phyloP scores from a whole-genome alignment of 2,797 vertebrate species.

The Silurus aristotelis region DNA sequence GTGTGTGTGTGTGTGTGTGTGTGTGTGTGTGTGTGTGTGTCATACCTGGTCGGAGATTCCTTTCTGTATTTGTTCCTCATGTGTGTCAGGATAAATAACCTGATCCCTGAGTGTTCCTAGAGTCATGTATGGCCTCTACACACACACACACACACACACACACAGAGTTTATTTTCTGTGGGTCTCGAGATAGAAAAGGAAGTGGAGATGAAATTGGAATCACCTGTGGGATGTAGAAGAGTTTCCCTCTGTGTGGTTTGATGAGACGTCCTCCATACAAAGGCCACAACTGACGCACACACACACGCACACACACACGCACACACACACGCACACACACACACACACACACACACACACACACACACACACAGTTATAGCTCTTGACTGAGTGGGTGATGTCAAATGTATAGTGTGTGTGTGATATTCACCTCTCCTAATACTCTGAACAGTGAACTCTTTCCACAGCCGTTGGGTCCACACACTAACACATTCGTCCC shows the following conservation, averaged over 20 bases:
- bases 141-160: slow-evolving; percentile 26
- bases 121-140: slow-evolving; percentile 86
- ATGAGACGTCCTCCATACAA: slow-evolving; percentile 91
- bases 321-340: not conserved
- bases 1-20: no score
- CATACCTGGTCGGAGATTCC: slow-evolving; percentile 82
- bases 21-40: not conserved
- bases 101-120: slow-evolving; percentile 85
- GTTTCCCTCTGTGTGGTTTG: slow-evolving; percentile 93
- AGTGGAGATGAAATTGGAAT: not conserved
- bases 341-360: not conserved
- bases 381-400: not conserved
- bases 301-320: not conserved
- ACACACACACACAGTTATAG: not conserved
- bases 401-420: not conserved
- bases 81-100: slow-evolving; percentile 85
- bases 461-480: slow-evolving; percentile 87
- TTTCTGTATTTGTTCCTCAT: slow-evolving; percentile 80
- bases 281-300: slow-evolving; percentile 86
- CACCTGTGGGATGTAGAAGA: slow-evolving; percentile 98
- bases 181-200: not conserved
- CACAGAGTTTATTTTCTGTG: not conserved
- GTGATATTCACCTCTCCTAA: slow-evolving; percentile 78
- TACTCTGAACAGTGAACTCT: slow-evolving; percentile 85
- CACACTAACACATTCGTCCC: slow-evolving; percentile 86